A percentile compares a stretch with the other conserved stretches of the same genome.
phyloP scores from a whole-genome alignment of 2,113 vertebrate species.

The Thermophis baileyi region DNA sequence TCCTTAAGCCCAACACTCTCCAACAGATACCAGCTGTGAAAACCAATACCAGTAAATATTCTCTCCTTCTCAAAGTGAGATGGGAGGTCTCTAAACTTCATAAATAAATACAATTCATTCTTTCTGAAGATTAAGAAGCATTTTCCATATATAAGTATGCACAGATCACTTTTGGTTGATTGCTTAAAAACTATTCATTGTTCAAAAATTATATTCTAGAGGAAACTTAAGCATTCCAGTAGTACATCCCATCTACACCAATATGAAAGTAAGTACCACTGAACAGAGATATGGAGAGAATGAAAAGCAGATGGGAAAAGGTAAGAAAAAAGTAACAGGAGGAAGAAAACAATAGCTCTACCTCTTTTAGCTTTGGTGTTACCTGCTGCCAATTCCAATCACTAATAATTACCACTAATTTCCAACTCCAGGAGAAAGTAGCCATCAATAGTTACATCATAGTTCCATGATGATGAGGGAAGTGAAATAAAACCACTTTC shows the following conservation, averaged over 20 bases:
- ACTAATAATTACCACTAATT: not conserved
- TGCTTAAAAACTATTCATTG: not conserved
- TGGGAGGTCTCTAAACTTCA: not conserved
- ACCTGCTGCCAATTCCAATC: not conserved
- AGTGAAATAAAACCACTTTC: not conserved
- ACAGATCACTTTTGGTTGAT: not conserved
- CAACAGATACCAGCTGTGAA: not conserved
- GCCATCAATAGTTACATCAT: not conserved
- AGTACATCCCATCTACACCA: not conserved
- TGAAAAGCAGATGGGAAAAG: not conserved
- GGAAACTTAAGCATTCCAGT: not conserved
- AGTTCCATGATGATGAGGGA: not conserved
- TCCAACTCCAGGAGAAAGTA: not conserved
- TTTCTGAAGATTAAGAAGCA: not conserved
- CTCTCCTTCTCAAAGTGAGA: not conserved
- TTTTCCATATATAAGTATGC: not conserved
- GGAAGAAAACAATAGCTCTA: not conserved
- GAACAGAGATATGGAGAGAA: not conserved
- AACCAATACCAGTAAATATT: not conserved
- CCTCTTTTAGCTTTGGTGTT: not conserved
- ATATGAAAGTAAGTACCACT: not conserved
- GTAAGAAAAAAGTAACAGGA: not conserved
- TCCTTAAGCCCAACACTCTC: not conserved
- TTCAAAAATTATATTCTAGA: not conserved
- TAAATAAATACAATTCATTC: not conserved